phyloP scores from a whole-genome alignment of 2,113 vertebrate species.

The Clupea harengus region DNA sequence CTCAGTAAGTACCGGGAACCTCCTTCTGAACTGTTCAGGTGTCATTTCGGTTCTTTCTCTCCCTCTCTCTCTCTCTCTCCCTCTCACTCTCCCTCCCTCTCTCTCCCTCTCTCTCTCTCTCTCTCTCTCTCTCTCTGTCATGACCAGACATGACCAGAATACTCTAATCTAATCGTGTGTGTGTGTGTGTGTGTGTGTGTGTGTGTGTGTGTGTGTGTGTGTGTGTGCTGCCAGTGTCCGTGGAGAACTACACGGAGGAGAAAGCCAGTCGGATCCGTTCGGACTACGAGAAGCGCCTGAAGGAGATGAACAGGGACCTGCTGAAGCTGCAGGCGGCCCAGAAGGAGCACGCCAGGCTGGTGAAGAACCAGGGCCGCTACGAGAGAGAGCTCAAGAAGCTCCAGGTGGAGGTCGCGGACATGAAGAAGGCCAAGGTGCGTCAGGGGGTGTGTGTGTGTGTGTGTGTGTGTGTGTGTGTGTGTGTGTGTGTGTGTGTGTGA shows the following conservation, averaged over 20 bases:
- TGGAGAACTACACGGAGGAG: constrained; percentile 97
- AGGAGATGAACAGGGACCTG: constrained; percentile 96
- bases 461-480: background rate
- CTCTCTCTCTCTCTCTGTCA: too few species aligned
- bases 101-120: too few species aligned
- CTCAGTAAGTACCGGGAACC: constrained; percentile 82
- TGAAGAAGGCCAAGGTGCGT: constrained; percentile 96
- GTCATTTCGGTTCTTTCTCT: too few species aligned
- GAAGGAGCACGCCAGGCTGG: constrained; percentile 90
- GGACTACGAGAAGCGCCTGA: constrained; percentile 92
- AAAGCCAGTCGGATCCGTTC: constrained; percentile 90
- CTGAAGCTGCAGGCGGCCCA: constrained; percentile 92
- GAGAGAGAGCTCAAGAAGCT: constrained; percentile 93
- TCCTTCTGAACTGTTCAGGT: too few species aligned
- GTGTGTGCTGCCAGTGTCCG: constrained; percentile 70
- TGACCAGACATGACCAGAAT: too few species aligned
- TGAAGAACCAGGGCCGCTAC: constrained; percentile 93
- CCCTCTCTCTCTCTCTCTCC: too few species aligned
- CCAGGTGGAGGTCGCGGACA: constrained; percentile 88
- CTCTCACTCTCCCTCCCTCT: too few species aligned
- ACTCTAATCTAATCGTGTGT: background rate
- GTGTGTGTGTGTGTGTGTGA: constrained; percentile 46
- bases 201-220: background rate
- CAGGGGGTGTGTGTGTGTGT: background rate
- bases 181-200: background rate